Base-by-base conservation (phyloP, 35 echinoderm and acorn worm genomes). In the Lytechinus variegatus region DNA sequence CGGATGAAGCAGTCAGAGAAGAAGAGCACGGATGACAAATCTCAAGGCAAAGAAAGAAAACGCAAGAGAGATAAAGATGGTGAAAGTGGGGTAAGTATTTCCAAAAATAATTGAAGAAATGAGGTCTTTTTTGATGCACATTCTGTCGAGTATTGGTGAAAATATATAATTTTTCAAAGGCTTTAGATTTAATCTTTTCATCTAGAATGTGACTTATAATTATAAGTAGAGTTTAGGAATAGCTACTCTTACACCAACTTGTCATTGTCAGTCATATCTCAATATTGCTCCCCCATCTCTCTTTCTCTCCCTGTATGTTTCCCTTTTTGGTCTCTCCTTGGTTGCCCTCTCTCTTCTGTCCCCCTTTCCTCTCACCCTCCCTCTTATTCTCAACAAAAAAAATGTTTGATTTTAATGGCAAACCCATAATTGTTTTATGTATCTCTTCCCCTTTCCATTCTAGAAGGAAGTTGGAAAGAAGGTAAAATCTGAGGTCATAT, bases 11-110 rank as follows among this genome's bases (percentile, higher is more conserved):
- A 98, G 60, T 55, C 89, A 28, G 97, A 98, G 86, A 95, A 92
- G 54, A 98, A 95, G 95, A 72, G 86, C 66, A 55, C 61, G 10
- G 97, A 97, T 52, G 97, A 97, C 27, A 91, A 89, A 87, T 53
- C 97, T 66, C 96, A 90, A 95, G 95, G 87, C n/a, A 98, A 97
- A 86, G 97, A 98, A 21, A 93, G 97, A 27, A 98, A 98, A 92
- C 54, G 97, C 13, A 98, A 98, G 94, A 91, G 95, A 95, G 97
- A 98, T n/a, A 98, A 97, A 95, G 87, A 96, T 86, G 91, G 71
- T 21, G 96, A 98, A 91, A 57, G n/a, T 57, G 28, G 95, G 97
- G 97, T 98, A 95, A 91, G 95, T 94, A 52, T 56, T 56, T 58
- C 66, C 66, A 79, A 79, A 79, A 24, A 71, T 21, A 71, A 71